phyloP scores from a whole-genome alignment of 2,113 vertebrate genomes.

The Pteronura brasiliensis region DNA sequence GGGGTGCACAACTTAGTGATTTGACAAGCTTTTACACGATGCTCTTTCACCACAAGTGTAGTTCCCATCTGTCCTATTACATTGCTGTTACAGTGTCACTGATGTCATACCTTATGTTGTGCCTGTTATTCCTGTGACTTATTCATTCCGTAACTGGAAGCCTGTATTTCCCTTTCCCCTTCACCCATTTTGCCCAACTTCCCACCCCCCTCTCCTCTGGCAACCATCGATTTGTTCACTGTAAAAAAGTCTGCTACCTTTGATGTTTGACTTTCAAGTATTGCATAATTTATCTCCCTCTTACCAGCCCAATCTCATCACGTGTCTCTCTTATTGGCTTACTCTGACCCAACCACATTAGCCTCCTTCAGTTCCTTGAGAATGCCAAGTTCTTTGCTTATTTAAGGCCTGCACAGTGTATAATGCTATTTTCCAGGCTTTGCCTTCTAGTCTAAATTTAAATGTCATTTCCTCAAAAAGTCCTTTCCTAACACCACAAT shows the following conservation, averaged over 20 bases:
- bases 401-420: neutral
- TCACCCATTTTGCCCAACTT: neutral
- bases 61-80: neutral
- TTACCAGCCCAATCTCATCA: neutral
- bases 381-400: constrained; percentile 21
- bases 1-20: neutral
- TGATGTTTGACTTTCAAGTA: neutral
- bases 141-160: neutral
- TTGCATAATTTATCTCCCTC: neutral
- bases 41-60: neutral
- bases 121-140: neutral
- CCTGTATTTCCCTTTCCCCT: neutral
- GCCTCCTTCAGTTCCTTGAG: neutral
- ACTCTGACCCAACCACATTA: neutral
- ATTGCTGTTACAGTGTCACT: neutral
- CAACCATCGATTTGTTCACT: neutral
- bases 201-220: neutral
- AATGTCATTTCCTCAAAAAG: constrained; percentile 30
- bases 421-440: neutral
- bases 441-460: constrained; percentile 42
- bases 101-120: neutral
- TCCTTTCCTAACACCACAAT: neutral
- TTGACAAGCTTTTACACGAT: neutral
- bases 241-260: neutral
- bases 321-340: neutral